Evolutionary conservation across 2,113 vertebrate species (phyloP).

Genomic region (Colius striatus): DNA sequence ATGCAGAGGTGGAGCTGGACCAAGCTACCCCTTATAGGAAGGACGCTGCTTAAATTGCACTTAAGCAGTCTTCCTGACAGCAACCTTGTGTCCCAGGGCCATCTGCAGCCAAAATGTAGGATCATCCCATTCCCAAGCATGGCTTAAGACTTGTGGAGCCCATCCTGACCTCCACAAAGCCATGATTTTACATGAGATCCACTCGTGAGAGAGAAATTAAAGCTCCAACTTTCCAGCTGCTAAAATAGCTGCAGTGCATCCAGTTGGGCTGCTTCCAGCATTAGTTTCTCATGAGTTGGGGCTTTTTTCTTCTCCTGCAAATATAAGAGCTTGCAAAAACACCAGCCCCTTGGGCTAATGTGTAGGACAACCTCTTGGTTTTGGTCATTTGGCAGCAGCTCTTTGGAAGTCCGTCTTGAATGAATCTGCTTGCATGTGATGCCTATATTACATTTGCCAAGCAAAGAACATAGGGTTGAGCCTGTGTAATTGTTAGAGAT

Average conservation of each 20-base stretch:
- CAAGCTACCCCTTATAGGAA: fast-evolving
- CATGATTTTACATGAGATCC: neutral
- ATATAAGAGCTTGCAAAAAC: neutral
- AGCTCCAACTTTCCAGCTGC: neutral
- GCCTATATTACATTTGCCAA: neutral
- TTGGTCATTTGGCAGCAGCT: neutral
- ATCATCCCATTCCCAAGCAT: neutral
- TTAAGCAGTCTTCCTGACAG: neutral
- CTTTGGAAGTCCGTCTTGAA: neutral
- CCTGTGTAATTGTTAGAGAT: neutral
- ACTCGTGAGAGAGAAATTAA: neutral
- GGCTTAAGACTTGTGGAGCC: neutral
- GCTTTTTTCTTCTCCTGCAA: fast-evolving
- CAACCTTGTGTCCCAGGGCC: fast-evolving
- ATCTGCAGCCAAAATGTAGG: fast-evolving
- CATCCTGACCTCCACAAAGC: neutral
- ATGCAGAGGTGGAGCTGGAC: fast-evolving
- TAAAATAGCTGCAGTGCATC: neutral
- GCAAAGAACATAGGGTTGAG: neutral
- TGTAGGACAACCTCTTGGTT: neutral
- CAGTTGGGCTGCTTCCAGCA: neutral
- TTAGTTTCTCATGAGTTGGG: neutral
- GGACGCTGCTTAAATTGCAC: neutral
- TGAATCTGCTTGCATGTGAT: neutral
- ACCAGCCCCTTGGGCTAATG: neutral